These are phyloP conservation scores for Nestor notabilis DNA, from an alignment of 2,113 vertebrate genomes.

Conservation along the genomic window DNA sequence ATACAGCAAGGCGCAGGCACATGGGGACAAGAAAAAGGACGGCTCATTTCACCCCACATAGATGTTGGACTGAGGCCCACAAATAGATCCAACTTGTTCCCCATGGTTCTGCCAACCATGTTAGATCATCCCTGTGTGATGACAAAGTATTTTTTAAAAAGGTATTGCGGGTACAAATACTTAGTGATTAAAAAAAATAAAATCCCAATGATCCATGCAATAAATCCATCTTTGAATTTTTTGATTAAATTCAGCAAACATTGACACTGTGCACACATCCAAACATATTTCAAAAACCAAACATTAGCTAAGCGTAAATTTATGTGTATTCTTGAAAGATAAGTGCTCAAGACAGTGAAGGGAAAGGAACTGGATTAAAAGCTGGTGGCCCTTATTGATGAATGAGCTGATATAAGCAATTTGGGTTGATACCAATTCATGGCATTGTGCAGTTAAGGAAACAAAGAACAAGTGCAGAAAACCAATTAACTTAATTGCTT, in stretches of 20 bases:
- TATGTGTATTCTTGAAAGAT: neutral
- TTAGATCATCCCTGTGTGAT: neutral
- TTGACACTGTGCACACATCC: neutral
- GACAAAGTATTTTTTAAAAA: neutral
- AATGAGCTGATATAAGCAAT: neutral
- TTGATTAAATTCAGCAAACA: slow-evolving; percentile 41
- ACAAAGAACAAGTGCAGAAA: neutral
- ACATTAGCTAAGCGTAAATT: slow-evolving; percentile 1
- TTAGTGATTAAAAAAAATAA: neutral
- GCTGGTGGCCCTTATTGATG: neutral
- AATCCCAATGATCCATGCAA: neutral
- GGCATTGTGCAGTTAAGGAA: neutral
- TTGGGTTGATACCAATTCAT: neutral
- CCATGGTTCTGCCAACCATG: neutral
- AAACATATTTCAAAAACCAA: neutral
- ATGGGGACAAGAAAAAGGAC: neutral
- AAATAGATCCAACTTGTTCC: neutral
- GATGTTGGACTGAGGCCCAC: too few relatives aligned
- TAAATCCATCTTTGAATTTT: slow-evolving; percentile 17
- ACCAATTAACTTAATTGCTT: neutral
- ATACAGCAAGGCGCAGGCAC: neutral
- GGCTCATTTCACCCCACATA: neutral
- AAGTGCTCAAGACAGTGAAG: neutral
- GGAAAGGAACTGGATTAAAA: neutral
- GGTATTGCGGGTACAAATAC: neutral